Evolutionary conservation across 1,140 invertebrate species (phyloP), one percentile per base, ranked within the genome.

Genomic region (Xylocopa sonorina): DNA sequence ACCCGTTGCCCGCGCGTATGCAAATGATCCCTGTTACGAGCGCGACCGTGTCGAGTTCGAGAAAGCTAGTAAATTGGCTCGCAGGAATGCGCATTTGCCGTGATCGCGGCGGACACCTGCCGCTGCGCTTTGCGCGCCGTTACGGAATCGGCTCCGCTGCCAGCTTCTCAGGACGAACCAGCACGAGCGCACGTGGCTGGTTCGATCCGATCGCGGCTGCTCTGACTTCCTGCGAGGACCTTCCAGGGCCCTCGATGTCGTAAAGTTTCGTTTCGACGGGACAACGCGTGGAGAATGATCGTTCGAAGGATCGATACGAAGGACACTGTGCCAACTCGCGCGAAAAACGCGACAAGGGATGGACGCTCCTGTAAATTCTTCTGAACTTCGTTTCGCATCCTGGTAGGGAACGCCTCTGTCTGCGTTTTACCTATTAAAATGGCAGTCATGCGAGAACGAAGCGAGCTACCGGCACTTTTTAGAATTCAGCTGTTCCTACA

Each of bases 61-160:
- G 89, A 90, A 90, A 90, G 88, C 89, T 89, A 88, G 84, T 90
- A 90, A 89, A 90, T 89, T 89, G 88, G 75, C 80, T 80, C 57
- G 78, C 71, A 83, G 87, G 89, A 90, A 90, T 88, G 89, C 85
- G 84, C 88, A 88, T 90, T 90, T 83, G 81, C 89, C 77, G 81
- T 88, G 87, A 88, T 89, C 88, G 88, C 87, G 72, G 83, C 82
- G 84, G 87, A 86, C 89, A 90, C 88, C 89, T 90, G 87, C 87
- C 73, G 83, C 57, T 63, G 77, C 78, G 83, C 78, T 86, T 87
- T 78, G 85, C 85, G 73, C 86, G 76, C 60, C 60, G 60, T 77
- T 73, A 84, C 75, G 63, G 82, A 84, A 85, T 80, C 77, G 32
- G 57, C 63, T n/a, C n/a, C 24, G 46, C 48, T 62, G 38, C 55